A percentile compares a stretch with the other conserved stretches of the same genome.
Evolutionary conservation across 2,113 vertebrate species (phyloP).

Genomic region (Pedetes capensis): DNA sequence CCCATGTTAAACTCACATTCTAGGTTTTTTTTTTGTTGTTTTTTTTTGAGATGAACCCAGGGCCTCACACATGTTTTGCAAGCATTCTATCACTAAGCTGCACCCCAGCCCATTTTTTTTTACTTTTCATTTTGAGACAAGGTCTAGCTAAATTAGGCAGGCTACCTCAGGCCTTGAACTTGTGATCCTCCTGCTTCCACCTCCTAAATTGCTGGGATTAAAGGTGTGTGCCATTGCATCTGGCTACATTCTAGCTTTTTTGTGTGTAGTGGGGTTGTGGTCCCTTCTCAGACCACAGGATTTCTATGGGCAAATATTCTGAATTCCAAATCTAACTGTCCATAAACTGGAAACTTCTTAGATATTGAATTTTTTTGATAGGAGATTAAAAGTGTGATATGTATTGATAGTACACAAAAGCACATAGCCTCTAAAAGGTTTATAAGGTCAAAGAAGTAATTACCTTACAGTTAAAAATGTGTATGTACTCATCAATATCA

Average conservation of each 20-base stretch:
- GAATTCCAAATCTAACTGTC: neutral
- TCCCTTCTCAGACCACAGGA: neutral
- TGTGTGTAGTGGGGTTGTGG: accelerated
- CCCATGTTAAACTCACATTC: neutral
- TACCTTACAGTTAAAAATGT: neutral
- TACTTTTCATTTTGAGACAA: no score
- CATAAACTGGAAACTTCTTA: neutral
- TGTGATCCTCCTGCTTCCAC: no score
- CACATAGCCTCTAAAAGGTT: neutral
- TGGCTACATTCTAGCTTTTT: no score
- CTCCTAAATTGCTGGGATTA: no score
- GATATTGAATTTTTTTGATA: neutral
- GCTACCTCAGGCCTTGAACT: no score
- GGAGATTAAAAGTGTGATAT: neutral
- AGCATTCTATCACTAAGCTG: no score
- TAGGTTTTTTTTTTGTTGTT: neutral
- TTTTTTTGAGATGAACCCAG: no score
- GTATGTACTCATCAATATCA: neutral
- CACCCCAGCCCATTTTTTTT: no score
- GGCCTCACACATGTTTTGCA: no score
- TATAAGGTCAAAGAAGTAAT: neutral
- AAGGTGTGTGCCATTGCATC: no score
- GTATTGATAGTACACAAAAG: neutral
- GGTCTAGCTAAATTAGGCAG: no score
- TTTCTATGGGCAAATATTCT: neutral